These are phyloP conservation scores for Phrynocephalus versicolor DNA, from an alignment of 2,113 vertebrate genomes.

Conservation along the genomic window DNA sequence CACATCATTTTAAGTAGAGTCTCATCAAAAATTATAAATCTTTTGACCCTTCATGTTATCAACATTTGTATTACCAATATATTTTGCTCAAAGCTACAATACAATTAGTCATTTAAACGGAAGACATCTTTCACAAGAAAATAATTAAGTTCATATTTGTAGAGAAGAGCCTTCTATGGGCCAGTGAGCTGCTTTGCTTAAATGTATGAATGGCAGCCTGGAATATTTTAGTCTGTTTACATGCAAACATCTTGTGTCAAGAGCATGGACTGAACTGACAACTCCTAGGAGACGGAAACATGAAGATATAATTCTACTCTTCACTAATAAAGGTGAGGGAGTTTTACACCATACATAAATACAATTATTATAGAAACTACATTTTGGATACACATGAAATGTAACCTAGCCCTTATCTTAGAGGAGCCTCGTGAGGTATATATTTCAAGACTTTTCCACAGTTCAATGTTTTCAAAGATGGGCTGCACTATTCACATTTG, in stretches of 20 bases:
- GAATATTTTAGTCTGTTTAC: slow-evolving; percentile 58
- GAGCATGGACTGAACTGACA: slow-evolving; percentile 52
- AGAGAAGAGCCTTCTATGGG: slow-evolving; percentile 17
- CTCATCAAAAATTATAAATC: slow-evolving; percentile 72
- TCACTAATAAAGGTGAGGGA: slow-evolving; percentile 1
- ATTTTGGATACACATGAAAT: background rate
- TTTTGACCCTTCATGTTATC: slow-evolving; percentile 74
- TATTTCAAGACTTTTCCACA: background rate
- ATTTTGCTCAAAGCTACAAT: slow-evolving; percentile 69
- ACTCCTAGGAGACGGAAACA: slow-evolving; percentile 34
- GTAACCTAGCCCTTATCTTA: background rate
- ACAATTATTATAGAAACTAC: background rate
- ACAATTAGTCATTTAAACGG: slow-evolving; percentile 76
- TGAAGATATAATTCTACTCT: slow-evolving; percentile 23
- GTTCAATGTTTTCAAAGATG: background rate
- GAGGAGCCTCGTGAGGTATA: background rate
- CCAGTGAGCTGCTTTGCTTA: slow-evolving; percentile 44
- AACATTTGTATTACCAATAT: slow-evolving; percentile 67
- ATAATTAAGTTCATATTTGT: slow-evolving; percentile 62
- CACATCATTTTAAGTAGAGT: slow-evolving; percentile 68
- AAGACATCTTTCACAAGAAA: slow-evolving; percentile 63
- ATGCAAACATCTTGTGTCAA: slow-evolving; percentile 35
- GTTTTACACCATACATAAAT: slow-evolving; percentile 18
- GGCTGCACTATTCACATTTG: no score
- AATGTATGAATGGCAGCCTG: slow-evolving; percentile 48